phyloP scores from a whole-genome alignment of 2,888 invertebrate species.

The Tubulanus polymorphus region DNA sequence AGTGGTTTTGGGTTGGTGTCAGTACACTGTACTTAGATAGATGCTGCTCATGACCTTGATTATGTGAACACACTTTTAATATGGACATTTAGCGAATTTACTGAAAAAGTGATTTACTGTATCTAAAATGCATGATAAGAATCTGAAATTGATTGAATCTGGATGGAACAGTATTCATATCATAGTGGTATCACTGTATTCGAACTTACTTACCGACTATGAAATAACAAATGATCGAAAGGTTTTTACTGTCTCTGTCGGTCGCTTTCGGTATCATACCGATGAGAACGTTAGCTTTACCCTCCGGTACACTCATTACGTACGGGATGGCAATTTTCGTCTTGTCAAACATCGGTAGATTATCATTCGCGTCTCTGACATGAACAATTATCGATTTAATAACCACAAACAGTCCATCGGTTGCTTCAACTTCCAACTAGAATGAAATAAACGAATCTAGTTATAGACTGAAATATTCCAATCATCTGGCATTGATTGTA shows the following conservation, averaged over 20 bases:
- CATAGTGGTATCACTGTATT: no score
- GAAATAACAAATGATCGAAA: constrained; percentile 85
- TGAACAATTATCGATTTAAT: constrained; percentile 66
- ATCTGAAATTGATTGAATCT: no score
- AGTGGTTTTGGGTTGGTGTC: no score
- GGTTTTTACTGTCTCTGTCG: constrained; percentile 70
- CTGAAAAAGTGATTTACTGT: no score
- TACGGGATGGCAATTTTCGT: constrained; percentile 23
- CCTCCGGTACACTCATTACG: constrained; percentile 24
- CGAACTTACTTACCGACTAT: constrained; percentile 70
- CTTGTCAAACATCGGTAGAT: constrained; percentile 40
- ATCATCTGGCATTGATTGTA: no score
- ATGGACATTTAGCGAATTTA: no score
- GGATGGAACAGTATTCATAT: no score
- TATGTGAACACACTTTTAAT: no score
- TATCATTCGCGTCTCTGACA: constrained; percentile 43
- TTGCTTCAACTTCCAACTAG: constrained; percentile 64
- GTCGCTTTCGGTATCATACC: constrained; percentile 56
- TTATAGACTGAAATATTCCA: no score
- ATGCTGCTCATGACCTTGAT: not conserved
- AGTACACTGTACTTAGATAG: constrained; percentile 13
- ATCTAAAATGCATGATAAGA: no score
- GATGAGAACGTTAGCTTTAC: constrained; percentile 19
- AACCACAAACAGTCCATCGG: constrained; percentile 71
- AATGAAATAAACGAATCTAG: no score